Conservation (phyloP, 2,113 vertebrate species). For the Recurvirostra avosetta region DNA sequence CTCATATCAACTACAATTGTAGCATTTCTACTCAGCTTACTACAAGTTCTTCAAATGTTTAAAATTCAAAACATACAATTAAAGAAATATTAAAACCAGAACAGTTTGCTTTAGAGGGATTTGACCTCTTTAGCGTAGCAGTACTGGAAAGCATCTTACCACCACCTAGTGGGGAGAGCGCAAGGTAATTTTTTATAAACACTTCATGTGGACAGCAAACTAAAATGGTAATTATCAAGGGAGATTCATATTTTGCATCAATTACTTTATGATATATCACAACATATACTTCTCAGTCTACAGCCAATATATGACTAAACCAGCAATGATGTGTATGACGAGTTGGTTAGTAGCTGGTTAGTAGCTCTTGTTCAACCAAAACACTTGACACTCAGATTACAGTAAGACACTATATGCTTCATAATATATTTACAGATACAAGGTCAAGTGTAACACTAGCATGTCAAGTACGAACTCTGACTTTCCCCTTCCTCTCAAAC, state of each 20-base stretch:
- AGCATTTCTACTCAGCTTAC: background rate
- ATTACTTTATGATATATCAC: background rate
- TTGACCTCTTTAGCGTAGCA: background rate
- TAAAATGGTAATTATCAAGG: background rate
- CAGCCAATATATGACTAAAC: background rate
- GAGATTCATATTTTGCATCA: background rate
- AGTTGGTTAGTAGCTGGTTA: no score
- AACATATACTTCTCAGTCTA: background rate
- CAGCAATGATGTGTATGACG: no score
- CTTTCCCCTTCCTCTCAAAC: no score
- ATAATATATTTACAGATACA: no score
- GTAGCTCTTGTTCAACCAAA: no score
- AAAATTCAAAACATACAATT: background rate
- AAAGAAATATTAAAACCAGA: background rate
- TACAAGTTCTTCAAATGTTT: background rate
- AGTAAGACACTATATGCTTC: no score
- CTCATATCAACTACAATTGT: background rate
- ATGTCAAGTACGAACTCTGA: no score
- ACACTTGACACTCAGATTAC: no score
- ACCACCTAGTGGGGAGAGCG: constrained; percentile 18
- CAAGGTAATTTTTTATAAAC: background rate
- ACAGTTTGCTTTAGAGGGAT: background rate
- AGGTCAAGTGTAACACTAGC: no score
- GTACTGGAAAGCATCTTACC: background rate
- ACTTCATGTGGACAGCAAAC: background rate